These are phyloP conservation scores for Hippocampus barbouri DNA, from an alignment of 2,113 vertebrate species.

Conservation along the genomic window DNA sequence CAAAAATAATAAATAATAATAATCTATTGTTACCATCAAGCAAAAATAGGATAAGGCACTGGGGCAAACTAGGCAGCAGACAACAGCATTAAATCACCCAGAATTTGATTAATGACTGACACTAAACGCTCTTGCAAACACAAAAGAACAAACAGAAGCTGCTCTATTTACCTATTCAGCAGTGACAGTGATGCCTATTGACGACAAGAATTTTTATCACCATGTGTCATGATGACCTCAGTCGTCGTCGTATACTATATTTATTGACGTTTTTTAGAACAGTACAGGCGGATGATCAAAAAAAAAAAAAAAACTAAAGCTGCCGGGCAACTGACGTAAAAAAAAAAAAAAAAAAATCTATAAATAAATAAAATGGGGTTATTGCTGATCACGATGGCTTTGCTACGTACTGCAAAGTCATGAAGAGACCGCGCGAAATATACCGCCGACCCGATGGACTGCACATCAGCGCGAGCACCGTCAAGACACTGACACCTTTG, in stretches of 20 bases:
- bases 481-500: conserved; percentile 31
- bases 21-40: too few relatives aligned
- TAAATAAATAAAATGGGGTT: conserved; percentile 3
- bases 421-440: conserved; percentile 37
- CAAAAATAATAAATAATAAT: too few relatives aligned
- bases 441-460: conserved; percentile 40
- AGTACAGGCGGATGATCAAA: conserved; percentile 9
- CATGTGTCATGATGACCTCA: background rate
- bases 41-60: conserved; percentile 10
- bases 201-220: background rate
- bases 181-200: background rate
- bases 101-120: conserved; percentile 47
- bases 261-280: background rate
- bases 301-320: conserved; percentile 39
- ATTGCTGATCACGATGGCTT: conserved; percentile 28
- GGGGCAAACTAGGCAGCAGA: conserved; percentile 34
- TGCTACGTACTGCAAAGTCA: conserved; percentile 17
- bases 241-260: background rate
- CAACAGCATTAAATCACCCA: conserved; percentile 33
- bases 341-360: background rate
- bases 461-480: conserved; percentile 32
- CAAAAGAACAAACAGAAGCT: conserved; percentile 43
- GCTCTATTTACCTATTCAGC: background rate
- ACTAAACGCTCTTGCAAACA: conserved; percentile 48
- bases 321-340: conserved; percentile 17